Evolutionary conservation across 2,113 vertebrate genomes (phyloP), one percentile per base, ranked within the genome.

Genomic region (Verasper variegatus): DNA sequence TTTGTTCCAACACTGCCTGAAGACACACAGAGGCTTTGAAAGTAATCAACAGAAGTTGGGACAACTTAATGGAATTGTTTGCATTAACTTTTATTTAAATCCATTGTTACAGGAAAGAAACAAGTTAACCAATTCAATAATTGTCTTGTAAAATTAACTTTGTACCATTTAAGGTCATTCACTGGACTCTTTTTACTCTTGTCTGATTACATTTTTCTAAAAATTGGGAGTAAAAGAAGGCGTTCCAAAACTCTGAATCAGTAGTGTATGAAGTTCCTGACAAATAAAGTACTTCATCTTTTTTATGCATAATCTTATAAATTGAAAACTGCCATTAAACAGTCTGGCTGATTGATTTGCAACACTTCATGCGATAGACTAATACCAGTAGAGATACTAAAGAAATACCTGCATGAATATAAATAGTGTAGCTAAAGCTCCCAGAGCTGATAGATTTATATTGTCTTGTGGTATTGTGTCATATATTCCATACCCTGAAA

Each of bases 281-380:
- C 21, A 13, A 56, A 56, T 23, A 12, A 45, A 40, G 26, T 64
- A 20, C 37, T 71, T 64, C 4, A 56, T 81, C 45, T 74, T 18
- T 52, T 1, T 42, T 26, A 54, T 52, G 18, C 2, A 60, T 15
- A 79, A 51, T 24, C 35, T 11, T 8, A 27, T 45, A 80, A 77
- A 82, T 61, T n/a, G 11, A 66, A 67, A 24, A 3, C 5, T 24
- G 20, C 35, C 59, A 57, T 76, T 23, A 65, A 81, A 60, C 31
- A 64, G 51, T 52, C 45, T 2, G 27, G 3, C 71, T 69, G 47
- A 52, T 27, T 83, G 59, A 80, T 76, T 76, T 80, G 60, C 20
- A 68, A 65, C 59, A 42, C 47, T 60, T 18, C 23, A 26, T 49
- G 42, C 42, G 49, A 49, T 20, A 15, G 42, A 70, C 60, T 65